A percentile compares a stretch with the other conserved stretches of the same genome.
phyloP scores from a whole-genome alignment of 1,140 invertebrate species.

The Leptinotarsa defecta region DNA sequence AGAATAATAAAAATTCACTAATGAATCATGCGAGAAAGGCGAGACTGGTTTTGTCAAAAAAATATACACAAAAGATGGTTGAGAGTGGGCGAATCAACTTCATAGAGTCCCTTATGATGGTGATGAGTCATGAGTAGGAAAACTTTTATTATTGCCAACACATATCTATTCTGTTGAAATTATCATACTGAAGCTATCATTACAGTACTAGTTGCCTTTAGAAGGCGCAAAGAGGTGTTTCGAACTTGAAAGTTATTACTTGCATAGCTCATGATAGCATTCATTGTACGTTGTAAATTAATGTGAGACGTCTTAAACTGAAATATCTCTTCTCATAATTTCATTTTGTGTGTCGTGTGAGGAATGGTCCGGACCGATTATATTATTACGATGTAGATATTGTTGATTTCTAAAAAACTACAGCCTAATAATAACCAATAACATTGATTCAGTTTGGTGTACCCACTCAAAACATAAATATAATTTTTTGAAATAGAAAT shows the following conservation, averaged over 20 bases:
- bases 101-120: background rate
- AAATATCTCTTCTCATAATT: too few relatives aligned
- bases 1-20: background rate
- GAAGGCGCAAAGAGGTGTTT: background rate
- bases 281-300: background rate
- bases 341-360: too few relatives aligned
- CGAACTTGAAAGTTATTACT: background rate
- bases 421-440: too few relatives aligned
- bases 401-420: too few relatives aligned
- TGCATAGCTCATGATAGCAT: slow-evolving; percentile 2
- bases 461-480: too few relatives aligned
- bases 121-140: background rate
- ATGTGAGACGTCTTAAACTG: too few relatives aligned
- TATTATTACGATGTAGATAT: too few relatives aligned
- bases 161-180: background rate
- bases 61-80: background rate
- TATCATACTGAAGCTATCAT: background rate
- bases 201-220: background rate
- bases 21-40: background rate
- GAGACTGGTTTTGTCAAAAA: background rate
- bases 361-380: too few relatives aligned
- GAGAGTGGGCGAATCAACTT: background rate
- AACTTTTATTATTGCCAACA: background rate
- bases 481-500: too few relatives aligned
- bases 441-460: too few relatives aligned